A percentile compares a stretch with the other conserved stretches of the same genome.
These are phyloP conservation scores for Parnassius mnemosyne DNA, from an alignment of 2,888 invertebrate species.

Conservation along the genomic window DNA sequence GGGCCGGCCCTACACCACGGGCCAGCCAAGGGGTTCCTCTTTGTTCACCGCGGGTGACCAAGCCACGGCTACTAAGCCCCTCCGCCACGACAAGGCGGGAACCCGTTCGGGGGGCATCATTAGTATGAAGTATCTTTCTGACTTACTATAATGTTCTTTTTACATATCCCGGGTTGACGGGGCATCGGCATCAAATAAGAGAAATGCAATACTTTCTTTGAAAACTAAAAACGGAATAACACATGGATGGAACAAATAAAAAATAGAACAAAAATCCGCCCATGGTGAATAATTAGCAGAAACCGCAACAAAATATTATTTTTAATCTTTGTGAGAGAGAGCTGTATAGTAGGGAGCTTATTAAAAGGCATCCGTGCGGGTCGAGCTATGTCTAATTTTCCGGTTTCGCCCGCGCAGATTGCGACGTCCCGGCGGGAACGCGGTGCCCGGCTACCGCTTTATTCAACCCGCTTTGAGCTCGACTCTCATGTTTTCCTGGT, in stretches of 20 bases:
- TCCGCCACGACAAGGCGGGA: too few species aligned
- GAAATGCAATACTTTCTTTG: too few species aligned
- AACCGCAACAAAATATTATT: constrained; percentile 25
- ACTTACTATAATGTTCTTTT: too few species aligned
- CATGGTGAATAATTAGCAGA: constrained; percentile 14
- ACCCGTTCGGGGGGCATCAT: too few species aligned
- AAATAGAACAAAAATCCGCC: not conserved
- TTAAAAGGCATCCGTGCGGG: constrained; percentile 20
- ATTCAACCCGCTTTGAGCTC: constrained; percentile 17
- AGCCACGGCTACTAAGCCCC: too few species aligned
- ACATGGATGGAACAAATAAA: not conserved
- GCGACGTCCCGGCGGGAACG: constrained; percentile 50
- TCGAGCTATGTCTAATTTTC: constrained; percentile 73
- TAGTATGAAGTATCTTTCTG: too few species aligned
- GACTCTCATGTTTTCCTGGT: constrained; percentile 1
- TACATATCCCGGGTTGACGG: too few species aligned
- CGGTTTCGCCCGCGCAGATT: constrained; percentile 73
- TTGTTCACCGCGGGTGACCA: too few species aligned
- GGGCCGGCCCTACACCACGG: too few species aligned
- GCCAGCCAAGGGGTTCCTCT: too few species aligned
- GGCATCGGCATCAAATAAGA: too few species aligned
- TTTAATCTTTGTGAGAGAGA: constrained; percentile 17
- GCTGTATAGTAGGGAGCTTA: constrained; percentile 26
- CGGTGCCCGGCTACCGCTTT: constrained; percentile 40
- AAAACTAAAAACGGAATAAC: not conserved